Evolutionary conservation across 2,888 invertebrate species (phyloP), one percentile per base, ranked within the genome.

Genomic region (Eumerus sabulonum): DNA sequence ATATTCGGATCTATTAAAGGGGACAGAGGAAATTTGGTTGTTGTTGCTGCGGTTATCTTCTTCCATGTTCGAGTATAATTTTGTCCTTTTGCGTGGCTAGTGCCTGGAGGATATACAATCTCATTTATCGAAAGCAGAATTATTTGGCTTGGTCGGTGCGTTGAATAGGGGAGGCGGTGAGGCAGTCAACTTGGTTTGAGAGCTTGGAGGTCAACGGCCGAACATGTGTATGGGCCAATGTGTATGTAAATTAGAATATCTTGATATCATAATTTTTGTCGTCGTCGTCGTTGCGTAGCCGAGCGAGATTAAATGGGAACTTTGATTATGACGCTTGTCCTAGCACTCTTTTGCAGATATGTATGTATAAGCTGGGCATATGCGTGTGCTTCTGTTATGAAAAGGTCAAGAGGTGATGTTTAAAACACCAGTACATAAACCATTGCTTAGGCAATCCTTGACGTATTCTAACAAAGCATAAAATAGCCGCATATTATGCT

Each of bases 1-100:
- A 79, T 68, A 71, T 74, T 70, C 62, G 59, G 47, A 64, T 48
- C 59, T 66, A 54, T 73, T 66, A 54, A 72, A 66, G 16, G 47
- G 57, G 64, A 59, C 53, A 53, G n/a, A 45, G 60, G 19, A 35
- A 17, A 47, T 36, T 47, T 47, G 5, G 36, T 40, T 40, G 36
- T 40, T 57, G 45, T 50, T 62, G 53, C 4, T 13, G 18, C 17
- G 17, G 19, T 14, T 38, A 17, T 44, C 38, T 38, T 11, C 44
- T 42, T 53, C 13, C 36, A 56, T 47, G 40, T 42, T 57, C 12
- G 42, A 27, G 17, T 45, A 36, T 35, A 27, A 57, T 56, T 47
- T 51, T 44, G 42, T 48, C 27, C 48, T 70, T 71, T 18, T 50
- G 42, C n/a, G 35, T 56, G 40, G 1, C 13, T 17, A 63, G 3